These are phyloP conservation scores for Ochlodes sylvanus DNA, from an alignment of 2,888 invertebrate genomes.

Conservation along the genomic window DNA sequence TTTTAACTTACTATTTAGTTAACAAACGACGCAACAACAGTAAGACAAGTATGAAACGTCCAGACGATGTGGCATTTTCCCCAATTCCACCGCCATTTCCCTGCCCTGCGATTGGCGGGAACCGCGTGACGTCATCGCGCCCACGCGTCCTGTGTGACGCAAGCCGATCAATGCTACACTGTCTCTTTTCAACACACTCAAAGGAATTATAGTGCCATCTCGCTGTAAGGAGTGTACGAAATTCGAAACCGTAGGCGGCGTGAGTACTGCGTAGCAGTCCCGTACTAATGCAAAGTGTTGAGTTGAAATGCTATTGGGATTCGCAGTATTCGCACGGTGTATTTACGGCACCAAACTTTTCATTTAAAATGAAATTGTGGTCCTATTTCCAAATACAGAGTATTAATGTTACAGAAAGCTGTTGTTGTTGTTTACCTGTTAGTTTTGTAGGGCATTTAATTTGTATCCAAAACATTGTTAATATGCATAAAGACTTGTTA, in stretches of 20 bases:
- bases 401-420: too few relatives aligned
- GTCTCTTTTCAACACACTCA: slow-evolving; percentile 49
- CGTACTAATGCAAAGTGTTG: slow-evolving; percentile 60
- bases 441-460: too few relatives aligned
- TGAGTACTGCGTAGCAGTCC: slow-evolving; percentile 62
- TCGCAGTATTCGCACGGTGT: slow-evolving; percentile 47
- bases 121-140: slow-evolving; percentile 80
- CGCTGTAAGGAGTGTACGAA: slow-evolving; percentile 74
- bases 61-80: slow-evolving; percentile 48
- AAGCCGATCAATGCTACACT: slow-evolving; percentile 75
- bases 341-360: slow-evolving; percentile 54
- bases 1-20: too few relatives aligned
- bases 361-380: not conserved
- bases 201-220: slow-evolving; percentile 44
- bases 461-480: too few relatives aligned
- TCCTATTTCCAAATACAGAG: too few relatives aligned
- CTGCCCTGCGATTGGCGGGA: slow-evolving; percentile 64
- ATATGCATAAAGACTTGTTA: too few relatives aligned
- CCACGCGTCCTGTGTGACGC: slow-evolving; percentile 81
- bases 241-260: slow-evolving; percentile 77
- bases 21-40: slow-evolving; percentile 43
- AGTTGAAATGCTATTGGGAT: slow-evolving; percentile 34
- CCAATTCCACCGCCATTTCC: slow-evolving; percentile 75
- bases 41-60: slow-evolving; percentile 40
- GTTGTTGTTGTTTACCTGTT: too few relatives aligned